phyloP scores from a whole-genome alignment of 2,888 invertebrate genomes.

The Lycophotia porphyrea region DNA sequence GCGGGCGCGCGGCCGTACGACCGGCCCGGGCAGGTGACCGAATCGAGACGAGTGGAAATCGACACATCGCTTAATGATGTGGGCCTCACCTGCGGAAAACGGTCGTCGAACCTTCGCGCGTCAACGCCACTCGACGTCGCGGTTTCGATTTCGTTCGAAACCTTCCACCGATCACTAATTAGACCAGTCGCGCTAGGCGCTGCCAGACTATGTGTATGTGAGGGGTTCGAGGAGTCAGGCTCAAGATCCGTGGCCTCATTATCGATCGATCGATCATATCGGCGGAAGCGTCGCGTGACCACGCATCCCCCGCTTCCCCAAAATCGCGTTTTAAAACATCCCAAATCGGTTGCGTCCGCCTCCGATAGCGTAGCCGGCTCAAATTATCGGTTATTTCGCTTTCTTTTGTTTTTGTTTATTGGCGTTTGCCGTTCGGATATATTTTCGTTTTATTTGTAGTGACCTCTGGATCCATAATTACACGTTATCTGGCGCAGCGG shows the following conservation, averaged over 20 bases:
- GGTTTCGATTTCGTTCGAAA: conserved; percentile 81
- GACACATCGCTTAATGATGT: conserved; percentile 77
- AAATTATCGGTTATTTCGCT: conserved; percentile 88
- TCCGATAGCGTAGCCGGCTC: conserved; percentile 78
- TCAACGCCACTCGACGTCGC: conserved; percentile 70
- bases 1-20: conserved; percentile 66
- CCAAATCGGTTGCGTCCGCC: conserved; percentile 83
- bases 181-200: conserved; percentile 72
- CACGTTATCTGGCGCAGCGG: conserved; percentile 78
- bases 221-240: conserved; percentile 66
- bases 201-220: conserved; percentile 71
- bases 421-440: conserved; percentile 78
- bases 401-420: conserved; percentile 87
- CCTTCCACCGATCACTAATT: conserved; percentile 74
- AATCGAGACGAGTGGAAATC: conserved; percentile 78
- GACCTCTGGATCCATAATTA: conserved; percentile 89
- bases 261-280: conserved; percentile 78
- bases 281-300: conserved; percentile 80
- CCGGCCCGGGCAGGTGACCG: conserved; percentile 83
- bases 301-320: conserved; percentile 77
- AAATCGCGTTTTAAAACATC: conserved; percentile 82
- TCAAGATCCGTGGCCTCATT: conserved; percentile 76
- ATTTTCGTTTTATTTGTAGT: conserved; percentile 86
- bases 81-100: conserved; percentile 77
- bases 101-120: conserved; percentile 73